A percentile compares a stretch with the other conserved stretches of the same genome.
These are phyloP conservation scores for Trogon melanurus DNA, from an alignment of 2,113 vertebrate genomes.

Conservation along the genomic window DNA sequence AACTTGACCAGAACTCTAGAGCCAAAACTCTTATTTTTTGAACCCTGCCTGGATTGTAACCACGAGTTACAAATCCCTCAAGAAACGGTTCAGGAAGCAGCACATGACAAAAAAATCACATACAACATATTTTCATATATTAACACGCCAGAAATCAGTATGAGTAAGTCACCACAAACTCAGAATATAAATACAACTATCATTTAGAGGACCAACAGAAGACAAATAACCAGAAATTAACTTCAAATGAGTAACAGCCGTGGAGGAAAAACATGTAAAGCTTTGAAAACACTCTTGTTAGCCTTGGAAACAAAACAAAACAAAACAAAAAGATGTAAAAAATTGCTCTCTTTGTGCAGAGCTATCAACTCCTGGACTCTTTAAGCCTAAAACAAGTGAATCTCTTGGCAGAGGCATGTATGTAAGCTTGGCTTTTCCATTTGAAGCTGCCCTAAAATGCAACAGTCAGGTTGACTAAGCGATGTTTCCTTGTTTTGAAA, in stretches of 20 bases:
- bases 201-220: background rate
- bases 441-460: background rate
- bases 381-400: background rate
- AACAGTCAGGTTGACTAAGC: background rate
- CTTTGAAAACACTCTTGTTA: background rate
- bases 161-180: background rate
- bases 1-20: background rate
- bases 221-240: background rate
- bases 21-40: background rate
- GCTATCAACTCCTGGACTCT: background rate
- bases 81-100: background rate
- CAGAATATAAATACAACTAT: background rate
- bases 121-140: background rate
- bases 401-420: background rate
- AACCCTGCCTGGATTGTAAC: background rate
- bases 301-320: background rate
- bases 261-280: background rate
- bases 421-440: background rate
- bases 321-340: background rate
- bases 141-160: background rate
- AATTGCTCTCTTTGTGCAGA: background rate
- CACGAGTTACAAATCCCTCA: background rate
- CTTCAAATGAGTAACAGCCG: background rate
- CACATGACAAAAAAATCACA: background rate
- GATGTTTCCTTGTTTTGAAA: background rate